Conservation (phyloP, 2,113 vertebrate species). For the Melanerpes aurifrons region DNA sequence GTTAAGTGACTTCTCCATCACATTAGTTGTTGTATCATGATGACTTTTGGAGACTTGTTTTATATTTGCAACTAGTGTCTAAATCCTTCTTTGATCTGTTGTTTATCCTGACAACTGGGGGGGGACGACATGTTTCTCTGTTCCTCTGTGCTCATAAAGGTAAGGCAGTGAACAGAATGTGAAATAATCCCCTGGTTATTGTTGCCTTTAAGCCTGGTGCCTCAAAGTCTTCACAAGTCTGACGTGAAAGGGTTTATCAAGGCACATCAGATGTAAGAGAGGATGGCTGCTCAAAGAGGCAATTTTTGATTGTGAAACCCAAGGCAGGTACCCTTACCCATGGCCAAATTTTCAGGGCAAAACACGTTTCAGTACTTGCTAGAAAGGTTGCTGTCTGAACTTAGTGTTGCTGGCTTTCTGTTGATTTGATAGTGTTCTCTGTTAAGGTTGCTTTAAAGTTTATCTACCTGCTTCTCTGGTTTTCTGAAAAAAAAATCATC, state of each 20-base stretch:
- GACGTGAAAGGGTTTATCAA: not conserved
- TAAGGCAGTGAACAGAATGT: not conserved
- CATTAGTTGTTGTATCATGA: not conserved
- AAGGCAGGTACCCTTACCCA: not conserved
- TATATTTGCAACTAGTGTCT: not conserved
- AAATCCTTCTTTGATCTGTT: constrained; percentile 17
- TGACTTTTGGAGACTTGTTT: not conserved
- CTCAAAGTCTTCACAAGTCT: not conserved
- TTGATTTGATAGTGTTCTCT: not conserved
- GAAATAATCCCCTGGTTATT: not conserved
- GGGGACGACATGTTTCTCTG: not conserved
- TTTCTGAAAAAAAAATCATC: not conserved
- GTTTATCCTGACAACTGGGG: not conserved
- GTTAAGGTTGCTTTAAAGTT: not conserved
- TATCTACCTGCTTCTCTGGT: not conserved
- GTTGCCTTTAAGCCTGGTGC: not conserved
- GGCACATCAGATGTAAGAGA: not conserved
- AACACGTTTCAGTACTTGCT: not conserved
- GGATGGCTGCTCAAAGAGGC: not conserved
- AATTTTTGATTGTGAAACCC: not conserved
- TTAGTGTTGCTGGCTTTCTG: not conserved
- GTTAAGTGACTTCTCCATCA: not conserved
- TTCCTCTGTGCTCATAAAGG: not conserved
- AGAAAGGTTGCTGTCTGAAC: not conserved
- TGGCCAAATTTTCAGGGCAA: not conserved